phyloP scores from a whole-genome alignment of 2,888 invertebrate genomes.

The Augiades crinisus region DNA sequence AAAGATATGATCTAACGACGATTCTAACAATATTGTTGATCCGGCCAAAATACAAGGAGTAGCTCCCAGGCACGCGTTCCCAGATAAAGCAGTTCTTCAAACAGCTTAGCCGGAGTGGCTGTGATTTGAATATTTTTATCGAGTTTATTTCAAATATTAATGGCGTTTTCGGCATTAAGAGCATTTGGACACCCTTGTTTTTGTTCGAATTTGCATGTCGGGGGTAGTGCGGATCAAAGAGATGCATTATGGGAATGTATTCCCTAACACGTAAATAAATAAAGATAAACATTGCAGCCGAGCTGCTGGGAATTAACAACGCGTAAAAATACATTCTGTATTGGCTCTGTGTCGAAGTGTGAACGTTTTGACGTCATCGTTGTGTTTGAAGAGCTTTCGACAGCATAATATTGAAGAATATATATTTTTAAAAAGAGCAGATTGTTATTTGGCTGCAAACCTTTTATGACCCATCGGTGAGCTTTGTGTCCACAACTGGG shows the following conservation, averaged over 20 bases:
- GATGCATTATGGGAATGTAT: conserved; percentile 68
- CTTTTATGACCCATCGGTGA: no score
- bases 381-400: neutral
- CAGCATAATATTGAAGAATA: no score
- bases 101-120: conserved; percentile 42
- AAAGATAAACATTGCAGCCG: conserved; percentile 58
- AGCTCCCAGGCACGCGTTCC: conserved; percentile 9
- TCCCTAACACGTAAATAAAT: conserved; percentile 77
- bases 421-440: no score
- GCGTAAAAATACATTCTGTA: conserved; percentile 1
- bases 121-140: conserved; percentile 68
- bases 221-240: conserved; percentile 56
- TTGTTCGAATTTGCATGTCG: conserved; percentile 68
- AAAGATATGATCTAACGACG: neutral
- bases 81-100: conserved; percentile 29
- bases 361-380: neutral
- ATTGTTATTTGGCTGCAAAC: no score
- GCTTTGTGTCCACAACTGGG: no score
- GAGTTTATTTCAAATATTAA: conserved; percentile 79
- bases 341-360: neutral
- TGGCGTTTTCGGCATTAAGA: conserved; percentile 70
- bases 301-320: neutral
- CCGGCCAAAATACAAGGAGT: neutral
- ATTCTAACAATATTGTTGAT: neutral
- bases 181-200: conserved; percentile 74